phyloP scores from a whole-genome alignment of 2,888 invertebrate genomes.

The Agonopterix subpropinquella region DNA sequence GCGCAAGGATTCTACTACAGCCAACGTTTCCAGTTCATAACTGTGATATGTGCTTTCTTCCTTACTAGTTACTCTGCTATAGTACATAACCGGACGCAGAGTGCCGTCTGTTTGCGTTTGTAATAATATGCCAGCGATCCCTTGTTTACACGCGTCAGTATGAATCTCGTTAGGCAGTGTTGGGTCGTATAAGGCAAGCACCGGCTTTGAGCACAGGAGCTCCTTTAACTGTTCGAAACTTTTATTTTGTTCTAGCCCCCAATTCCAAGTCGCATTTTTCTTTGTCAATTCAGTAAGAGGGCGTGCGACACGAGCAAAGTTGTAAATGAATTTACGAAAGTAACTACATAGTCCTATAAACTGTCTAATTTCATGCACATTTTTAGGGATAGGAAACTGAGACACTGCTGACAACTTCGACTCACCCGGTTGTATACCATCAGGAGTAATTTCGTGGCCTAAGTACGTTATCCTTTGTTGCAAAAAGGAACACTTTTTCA shows the following conservation, averaged over 20 bases:
- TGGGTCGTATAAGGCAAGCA: slow-evolving; percentile 23
- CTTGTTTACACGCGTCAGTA: neutral
- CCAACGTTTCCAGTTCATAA: slow-evolving; percentile 25
- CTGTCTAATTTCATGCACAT: slow-evolving; percentile 19
- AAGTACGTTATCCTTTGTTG: slow-evolving; percentile 15
- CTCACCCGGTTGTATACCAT: neutral
- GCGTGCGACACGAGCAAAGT: slow-evolving; percentile 18
- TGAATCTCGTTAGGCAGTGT: slow-evolving; percentile 6
- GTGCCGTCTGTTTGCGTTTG: neutral
- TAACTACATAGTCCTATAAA: slow-evolving; percentile 23
- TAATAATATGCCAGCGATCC: neutral
- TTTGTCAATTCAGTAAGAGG: slow-evolving; percentile 13
- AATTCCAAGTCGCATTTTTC: slow-evolving; percentile 10
- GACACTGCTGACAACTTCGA: slow-evolving; percentile 3
- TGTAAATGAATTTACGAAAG: slow-evolving; percentile 23
- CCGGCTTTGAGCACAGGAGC: slow-evolving; percentile 17
- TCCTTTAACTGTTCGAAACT: slow-evolving; percentile 12
- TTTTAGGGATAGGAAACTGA: slow-evolving; percentile 16
- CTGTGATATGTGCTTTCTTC: slow-evolving; percentile 16
- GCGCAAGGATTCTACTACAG: slow-evolving; percentile 2
- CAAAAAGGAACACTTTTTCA: slow-evolving; percentile 21
- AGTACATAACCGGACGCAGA: slow-evolving; percentile 11
- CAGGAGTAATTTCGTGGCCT: slow-evolving; percentile 17
- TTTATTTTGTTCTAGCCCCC: slow-evolving; percentile 8
- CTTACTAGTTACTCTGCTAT: slow-evolving; percentile 11